Conservation (phyloP, 1,140 invertebrate genomes). For the Leptinotarsa texana region DNA sequence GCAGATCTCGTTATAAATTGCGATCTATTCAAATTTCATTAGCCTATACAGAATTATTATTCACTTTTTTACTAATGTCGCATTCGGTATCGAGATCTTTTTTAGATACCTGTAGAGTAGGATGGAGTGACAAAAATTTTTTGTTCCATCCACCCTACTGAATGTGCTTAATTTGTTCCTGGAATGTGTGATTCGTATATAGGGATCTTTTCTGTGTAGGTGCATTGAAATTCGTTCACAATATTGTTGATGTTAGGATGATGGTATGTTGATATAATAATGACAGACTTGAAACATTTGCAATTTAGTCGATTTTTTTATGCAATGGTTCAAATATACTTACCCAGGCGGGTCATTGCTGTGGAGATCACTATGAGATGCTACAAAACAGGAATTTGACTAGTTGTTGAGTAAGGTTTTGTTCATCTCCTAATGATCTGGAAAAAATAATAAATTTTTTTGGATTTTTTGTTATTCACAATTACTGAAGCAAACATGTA, state of each 20-base stretch:
- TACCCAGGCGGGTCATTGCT: too few relatives aligned
- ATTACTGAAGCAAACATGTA: too few relatives aligned
- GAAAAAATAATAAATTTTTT: too few relatives aligned
- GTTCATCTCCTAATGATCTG: too few relatives aligned
- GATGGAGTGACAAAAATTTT: not conserved
- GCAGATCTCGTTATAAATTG: conserved; percentile 50
- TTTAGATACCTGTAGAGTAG: conserved; percentile 47
- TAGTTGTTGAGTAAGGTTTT: too few relatives aligned
- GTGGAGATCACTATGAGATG: too few relatives aligned
- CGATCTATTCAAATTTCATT: conserved; percentile 33
- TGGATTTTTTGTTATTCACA: too few relatives aligned
- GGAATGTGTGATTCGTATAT: conserved; percentile 51
- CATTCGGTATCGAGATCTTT: conserved; percentile 49
- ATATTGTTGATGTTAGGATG: conserved; percentile 6
- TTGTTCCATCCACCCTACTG: conserved; percentile 33
- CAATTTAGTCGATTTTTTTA: too few relatives aligned
- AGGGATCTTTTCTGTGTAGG: conserved; percentile 53
- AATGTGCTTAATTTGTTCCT: conserved; percentile 57
- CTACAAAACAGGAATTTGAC: too few relatives aligned
- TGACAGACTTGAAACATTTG: not conserved
- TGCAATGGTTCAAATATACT: too few relatives aligned
- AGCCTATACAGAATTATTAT: too few relatives aligned
- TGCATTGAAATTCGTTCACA: conserved; percentile 43
- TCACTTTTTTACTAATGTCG: conserved; percentile 40
- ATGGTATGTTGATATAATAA: not conserved